These are phyloP conservation scores for Rhineura floridana DNA, from an alignment of 2,113 vertebrate genomes.

Conservation along the genomic window DNA sequence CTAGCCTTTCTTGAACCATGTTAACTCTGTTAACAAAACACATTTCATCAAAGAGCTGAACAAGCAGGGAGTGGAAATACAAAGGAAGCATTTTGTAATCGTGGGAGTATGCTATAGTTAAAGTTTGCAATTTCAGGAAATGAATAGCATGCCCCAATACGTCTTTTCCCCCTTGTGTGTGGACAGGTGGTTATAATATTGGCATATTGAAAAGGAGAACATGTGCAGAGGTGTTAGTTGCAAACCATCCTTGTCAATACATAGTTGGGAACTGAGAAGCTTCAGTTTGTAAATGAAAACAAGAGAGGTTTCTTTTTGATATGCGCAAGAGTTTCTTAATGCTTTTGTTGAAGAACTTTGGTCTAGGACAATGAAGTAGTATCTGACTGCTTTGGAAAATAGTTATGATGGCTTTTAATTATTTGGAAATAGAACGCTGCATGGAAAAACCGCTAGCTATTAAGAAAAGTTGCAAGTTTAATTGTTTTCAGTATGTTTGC, in stretches of 20 bases:
- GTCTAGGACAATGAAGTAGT: conserved; percentile 11
- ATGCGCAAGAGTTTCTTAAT: conserved; percentile 1
- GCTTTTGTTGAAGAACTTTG: conserved; percentile 7
- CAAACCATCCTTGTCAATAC: not conserved
- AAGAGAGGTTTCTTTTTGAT: conserved; percentile 27
- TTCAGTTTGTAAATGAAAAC: conserved; percentile 12
- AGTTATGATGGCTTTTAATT: conserved; percentile 18
- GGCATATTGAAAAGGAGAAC: not conserved
- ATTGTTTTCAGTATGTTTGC: conserved; percentile 48
- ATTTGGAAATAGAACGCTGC: not conserved
- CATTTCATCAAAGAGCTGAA: not conserved
- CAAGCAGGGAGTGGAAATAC: not conserved
- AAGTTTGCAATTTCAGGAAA: not conserved
- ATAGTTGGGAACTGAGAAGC: not conserved
- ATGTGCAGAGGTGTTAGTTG: not conserved
- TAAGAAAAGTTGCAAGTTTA: conserved; percentile 8
- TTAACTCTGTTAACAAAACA: not conserved
- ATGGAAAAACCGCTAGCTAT: not conserved
- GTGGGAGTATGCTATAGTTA: not conserved
- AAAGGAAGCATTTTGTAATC: not conserved
- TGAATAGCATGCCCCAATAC: not conserved
- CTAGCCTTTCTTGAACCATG: not conserved
- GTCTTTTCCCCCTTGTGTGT: conserved; percentile 1
- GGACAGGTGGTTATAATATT: not conserved
- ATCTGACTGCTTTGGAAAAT: not conserved